Conservation (phyloP, 2,113 vertebrate species). For the Plecotus auritus region DNA sequence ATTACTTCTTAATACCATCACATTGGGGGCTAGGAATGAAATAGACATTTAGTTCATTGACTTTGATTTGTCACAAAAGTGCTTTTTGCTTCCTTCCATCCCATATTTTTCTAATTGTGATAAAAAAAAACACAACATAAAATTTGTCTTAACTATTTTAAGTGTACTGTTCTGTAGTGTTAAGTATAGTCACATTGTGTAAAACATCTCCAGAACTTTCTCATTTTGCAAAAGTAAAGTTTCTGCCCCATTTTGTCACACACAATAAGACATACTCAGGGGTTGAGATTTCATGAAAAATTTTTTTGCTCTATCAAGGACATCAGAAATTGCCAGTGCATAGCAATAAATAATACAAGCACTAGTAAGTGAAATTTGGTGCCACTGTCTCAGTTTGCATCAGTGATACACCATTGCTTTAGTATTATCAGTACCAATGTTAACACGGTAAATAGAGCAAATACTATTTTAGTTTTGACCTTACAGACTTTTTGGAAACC, state of each 20-base stretch:
- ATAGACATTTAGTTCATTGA: not conserved
- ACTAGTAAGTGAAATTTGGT: not conserved
- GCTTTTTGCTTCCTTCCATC: not conserved
- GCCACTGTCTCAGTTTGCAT: not conserved
- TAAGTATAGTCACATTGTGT: not conserved
- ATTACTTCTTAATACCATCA: not conserved
- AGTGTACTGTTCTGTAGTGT: not conserved
- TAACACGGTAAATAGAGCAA: not conserved
- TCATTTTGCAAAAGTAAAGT: not conserved
- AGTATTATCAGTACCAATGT: not conserved
- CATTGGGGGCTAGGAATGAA: not conserved
- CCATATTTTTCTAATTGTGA: not conserved
- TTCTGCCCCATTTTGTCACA: not conserved
- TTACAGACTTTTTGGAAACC: not conserved
- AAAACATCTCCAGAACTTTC: not conserved
- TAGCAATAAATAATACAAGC: not conserved
- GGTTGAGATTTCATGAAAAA: not conserved
- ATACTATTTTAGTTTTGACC: not conserved
- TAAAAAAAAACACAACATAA: not conserved
- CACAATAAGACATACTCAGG: not conserved
- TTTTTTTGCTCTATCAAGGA: not conserved
- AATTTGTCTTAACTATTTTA: not conserved
- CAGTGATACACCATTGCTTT: not conserved
- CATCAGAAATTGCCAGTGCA: not conserved
- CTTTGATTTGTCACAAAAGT: not conserved